Percentiles rank a stretch among this genome's conserved stretches.
Conservation (phyloP, 1,140 invertebrate genomes). For the Drepana arcuata region DNA sequence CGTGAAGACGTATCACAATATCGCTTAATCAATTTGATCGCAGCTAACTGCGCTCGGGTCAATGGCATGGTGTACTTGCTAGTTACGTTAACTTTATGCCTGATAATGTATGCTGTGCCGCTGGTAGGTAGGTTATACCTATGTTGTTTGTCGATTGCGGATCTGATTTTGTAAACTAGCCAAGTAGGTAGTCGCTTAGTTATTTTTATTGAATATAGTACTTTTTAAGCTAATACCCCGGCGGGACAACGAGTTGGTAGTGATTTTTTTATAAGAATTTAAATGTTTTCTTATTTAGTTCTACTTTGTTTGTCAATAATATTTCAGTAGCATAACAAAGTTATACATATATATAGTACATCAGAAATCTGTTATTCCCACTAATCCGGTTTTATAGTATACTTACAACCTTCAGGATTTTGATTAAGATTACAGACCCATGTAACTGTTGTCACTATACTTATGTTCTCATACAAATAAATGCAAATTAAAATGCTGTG, state of each 20-base stretch:
- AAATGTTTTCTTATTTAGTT: too few relatives aligned
- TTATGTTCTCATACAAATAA: too few relatives aligned
- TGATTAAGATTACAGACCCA: conserved; percentile 7
- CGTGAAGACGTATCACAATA: conserved; percentile 42
- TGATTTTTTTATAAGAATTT: too few relatives aligned
- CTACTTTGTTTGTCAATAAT: too few relatives aligned
- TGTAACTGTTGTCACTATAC: too few relatives aligned
- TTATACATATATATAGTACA: background rate
- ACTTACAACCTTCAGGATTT: background rate
- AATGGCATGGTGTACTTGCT: conserved; percentile 20
- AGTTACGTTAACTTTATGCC: background rate
- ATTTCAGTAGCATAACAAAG: too few relatives aligned
- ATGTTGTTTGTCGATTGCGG: background rate
- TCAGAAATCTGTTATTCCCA: background rate
- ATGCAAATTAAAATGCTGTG: too few relatives aligned
- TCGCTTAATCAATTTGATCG: conserved; percentile 52
- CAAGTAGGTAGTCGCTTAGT: too few relatives aligned
- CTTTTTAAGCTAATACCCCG: too few relatives aligned
- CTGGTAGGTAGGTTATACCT: background rate
- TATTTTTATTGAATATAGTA: too few relatives aligned
- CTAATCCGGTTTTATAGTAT: background rate
- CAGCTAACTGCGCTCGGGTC: conserved; percentile 33
- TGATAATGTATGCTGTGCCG: background rate
- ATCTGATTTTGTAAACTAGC: too few relatives aligned
- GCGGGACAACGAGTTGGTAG: too few relatives aligned